Evolutionary conservation across 2,888 invertebrate genomes (phyloP), one percentile per base, ranked within the genome.

Genomic region (Cryptocephalus moraei): DNA sequence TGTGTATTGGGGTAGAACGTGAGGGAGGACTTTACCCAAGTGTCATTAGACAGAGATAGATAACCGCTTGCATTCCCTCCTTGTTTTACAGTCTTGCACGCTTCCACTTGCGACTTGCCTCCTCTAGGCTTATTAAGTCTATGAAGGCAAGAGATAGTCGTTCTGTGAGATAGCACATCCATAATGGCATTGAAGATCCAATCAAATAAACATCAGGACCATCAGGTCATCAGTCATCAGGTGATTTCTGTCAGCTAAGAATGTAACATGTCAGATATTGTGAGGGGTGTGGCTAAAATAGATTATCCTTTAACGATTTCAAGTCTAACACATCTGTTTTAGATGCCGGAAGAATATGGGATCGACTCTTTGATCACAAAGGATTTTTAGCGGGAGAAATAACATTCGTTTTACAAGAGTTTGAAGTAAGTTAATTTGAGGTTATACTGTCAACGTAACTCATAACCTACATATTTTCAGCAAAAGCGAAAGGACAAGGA

Each of bases 371-470:
- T 72, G 90, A 92, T 70, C 92, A 92, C 64, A 80, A 84, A 53
- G 86, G 88, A 33, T 89, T 91, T 67, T 68, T 91, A 49, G 86
- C 82, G 71, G 90, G 91, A 47, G 92, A 92, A 79, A 84, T 91
- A 55, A 84, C 83, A 57, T 84, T 80, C 68, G 84, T 88, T 72
- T 68, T 91, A 6, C 82, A 82, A 56, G 90, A 91, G 68, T 91
- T 91, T 72, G 91, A 92, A 80, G 89, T 88, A 74, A 69, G 34
- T 38, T 11, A 51, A 45, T 52, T 52, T 56, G 41, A 53, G 56
- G 32, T 10, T 22, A 53, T 58, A 60, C 56, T 51, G 41, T 52
- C 51, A 43, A 42, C 48, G 41, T 44, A 45, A 42, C 44, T 38
- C 39, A 32, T 45, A 32, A n/a, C 39, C 41, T 13, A 43, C 12